Base-by-base conservation (phyloP, 2,113 vertebrate species). In the Archilochus colubris region DNA sequence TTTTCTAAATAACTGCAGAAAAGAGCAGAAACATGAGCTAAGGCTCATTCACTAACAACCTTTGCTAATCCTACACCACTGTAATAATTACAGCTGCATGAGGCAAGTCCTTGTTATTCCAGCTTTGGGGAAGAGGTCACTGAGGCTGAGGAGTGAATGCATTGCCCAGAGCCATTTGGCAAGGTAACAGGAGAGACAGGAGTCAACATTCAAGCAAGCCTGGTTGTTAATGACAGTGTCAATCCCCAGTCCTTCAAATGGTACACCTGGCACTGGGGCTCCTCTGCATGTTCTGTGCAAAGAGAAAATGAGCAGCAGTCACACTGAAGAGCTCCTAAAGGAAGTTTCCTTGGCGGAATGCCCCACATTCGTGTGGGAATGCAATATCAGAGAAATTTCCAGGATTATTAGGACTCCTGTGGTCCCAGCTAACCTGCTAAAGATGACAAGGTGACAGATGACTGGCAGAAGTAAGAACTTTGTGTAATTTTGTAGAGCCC, bases 41-140 rank as follows among this genome's bases (percentile, higher is more conserved):
- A 16, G 5, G 5, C 20, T n/a, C 38, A 4, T 1, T 9, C 3
- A 28, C 22, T 5, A 22, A 25, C 40, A 9, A 3, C 24, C 31
- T 10, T 16, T 3, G 20, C 44, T 50, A 43, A 10, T 64, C 33
- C 76, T 59, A 48, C 44, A 15, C 16, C 21, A 14, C 30, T 33
- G 44, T 6, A 21, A 38, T 20, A 40, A n/a, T 19, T 24, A 54
- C 46, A 38, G 5, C 19, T 23, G 19, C 8, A 9, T 38, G 61
- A 82, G 33, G 44, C 27, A 64, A 64, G 27, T 17, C 12, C 3
- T 25, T 51, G 40, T 46, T 80, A 48, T 61, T 72, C 57, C 79
- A 84, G 22, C 64, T 84, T 58, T 38, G 40, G 67, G 68, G 74
- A 76, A 80, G 73, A 69, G 55, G 44, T 64, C 57, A 74, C 50